Conservation (phyloP, 2,113 vertebrate genomes). For the Perccottus glenii region DNA sequence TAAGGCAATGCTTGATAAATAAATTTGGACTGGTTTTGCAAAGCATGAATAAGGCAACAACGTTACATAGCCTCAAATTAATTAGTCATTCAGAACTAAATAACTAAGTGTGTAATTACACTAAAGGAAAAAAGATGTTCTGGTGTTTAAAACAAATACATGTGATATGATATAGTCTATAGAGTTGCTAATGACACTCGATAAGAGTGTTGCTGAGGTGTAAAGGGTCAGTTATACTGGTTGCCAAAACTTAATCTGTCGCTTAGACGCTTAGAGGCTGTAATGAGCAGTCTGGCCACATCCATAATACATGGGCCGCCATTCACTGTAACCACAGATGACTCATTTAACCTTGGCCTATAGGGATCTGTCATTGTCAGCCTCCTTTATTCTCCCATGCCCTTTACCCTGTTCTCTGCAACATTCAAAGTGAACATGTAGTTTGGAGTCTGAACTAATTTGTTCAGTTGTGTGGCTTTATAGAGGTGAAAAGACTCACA, state of each 20-base stretch:
- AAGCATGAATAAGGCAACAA: too few species aligned
- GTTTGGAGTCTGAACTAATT: neutral
- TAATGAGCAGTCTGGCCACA: slow-evolving; percentile 55
- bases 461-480: neutral
- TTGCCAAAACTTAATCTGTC: slow-evolving; percentile 19
- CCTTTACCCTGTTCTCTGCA: neutral
- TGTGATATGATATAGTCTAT: neutral
- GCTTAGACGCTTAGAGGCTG: slow-evolving; percentile 34
- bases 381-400: neutral
- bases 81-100: too few species aligned
- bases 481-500: neutral
- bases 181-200: neutral
- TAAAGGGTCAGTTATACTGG: slow-evolving; percentile 29
- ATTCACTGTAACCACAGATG: slow-evolving; percentile 55
- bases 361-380: slow-evolving; percentile 20
- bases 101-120: too few species aligned
- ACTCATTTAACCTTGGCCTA: slow-evolving; percentile 26
- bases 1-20: neutral
- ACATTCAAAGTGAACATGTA: neutral
- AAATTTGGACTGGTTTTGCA: neutral
- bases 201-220: slow-evolving; percentile 1
- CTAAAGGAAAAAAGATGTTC: too few species aligned
- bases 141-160: neutral
- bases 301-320: slow-evolving; percentile 57
- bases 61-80: too few species aligned